Evolutionary conservation across 1,140 invertebrate species (phyloP).

Genomic region (Apocrypta bakeri): DNA sequence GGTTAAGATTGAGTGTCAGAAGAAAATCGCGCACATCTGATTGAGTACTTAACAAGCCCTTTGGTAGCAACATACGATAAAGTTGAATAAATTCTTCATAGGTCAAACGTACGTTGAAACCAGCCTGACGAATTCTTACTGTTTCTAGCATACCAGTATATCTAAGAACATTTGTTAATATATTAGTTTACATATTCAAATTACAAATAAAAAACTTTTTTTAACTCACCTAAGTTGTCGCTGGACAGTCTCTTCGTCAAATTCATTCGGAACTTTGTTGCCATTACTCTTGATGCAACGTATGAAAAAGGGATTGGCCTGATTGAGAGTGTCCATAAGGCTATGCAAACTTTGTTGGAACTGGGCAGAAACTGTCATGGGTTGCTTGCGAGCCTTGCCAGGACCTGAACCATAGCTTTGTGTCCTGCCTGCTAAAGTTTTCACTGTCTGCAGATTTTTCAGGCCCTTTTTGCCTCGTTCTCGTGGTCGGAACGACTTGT

Average conservation of each 20-base stretch:
- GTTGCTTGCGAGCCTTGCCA: constrained; percentile 88
- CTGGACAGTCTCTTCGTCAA: constrained; percentile 96
- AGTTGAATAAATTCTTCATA: constrained; percentile 96
- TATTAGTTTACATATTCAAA: not conserved
- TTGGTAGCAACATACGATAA: constrained; percentile 92
- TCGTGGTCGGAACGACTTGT: constrained; percentile 90
- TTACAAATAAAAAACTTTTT: no score
- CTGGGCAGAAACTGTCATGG: constrained; percentile 93
- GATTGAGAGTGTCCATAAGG: constrained; percentile 94
- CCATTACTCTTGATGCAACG: constrained; percentile 97
- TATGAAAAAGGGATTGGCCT: constrained; percentile 97
- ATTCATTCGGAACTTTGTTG: constrained; percentile 92
- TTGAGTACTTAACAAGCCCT: constrained; percentile 87
- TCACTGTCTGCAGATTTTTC: constrained; percentile 92
- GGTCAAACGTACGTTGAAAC: constrained; percentile 94
- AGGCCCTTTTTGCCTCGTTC: constrained; percentile 86
- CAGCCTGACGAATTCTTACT: constrained; percentile 94
- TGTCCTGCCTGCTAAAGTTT: constrained; percentile 87
- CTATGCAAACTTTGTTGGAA: constrained; percentile 94
- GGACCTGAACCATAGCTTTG: constrained; percentile 75
- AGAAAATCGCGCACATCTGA: constrained; percentile 88
- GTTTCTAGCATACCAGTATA: constrained; percentile 99
- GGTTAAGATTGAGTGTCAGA: constrained; percentile 85
- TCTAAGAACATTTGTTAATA: constrained; percentile 55
- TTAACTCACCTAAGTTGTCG: constrained; percentile 77